Evolutionary conservation across 37 sponge, comb jelly and placozoan genomes (phyloP).

Genomic region (Cladorhizidae sp.): DNA sequence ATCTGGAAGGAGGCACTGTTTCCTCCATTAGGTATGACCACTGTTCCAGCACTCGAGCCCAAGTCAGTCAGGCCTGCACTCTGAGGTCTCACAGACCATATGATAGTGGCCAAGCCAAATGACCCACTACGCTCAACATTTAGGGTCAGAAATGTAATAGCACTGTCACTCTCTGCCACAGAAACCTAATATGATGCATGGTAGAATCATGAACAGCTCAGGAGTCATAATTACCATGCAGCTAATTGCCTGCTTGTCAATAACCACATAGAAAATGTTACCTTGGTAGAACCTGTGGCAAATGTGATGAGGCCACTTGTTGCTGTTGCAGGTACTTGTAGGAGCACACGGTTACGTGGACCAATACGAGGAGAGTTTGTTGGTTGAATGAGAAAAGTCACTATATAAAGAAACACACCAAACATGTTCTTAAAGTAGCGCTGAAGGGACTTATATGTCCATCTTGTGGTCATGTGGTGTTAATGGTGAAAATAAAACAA

Average conservation of each 20-base stretch:
- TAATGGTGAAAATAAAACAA: no score
- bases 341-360: conserved; percentile 21
- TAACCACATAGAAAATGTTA: background rate
- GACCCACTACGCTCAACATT: conserved; percentile 62
- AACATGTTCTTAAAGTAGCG: no score
- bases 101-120: conserved; percentile 70
- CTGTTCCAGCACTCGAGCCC: conserved; percentile 20
- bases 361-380: conserved; percentile 74
- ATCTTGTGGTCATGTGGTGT: no score
- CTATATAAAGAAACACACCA: conserved; percentile 17
- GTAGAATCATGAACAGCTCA: background rate
- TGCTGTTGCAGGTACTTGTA: conserved; percentile 48
- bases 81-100: conserved; percentile 33
- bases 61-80: conserved; percentile 26
- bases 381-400: conserved; percentile 25
- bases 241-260: background rate
- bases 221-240: background rate
- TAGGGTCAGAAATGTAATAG: conserved; percentile 28
- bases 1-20: conserved; percentile 45
- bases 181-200: background rate
- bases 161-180: background rate
- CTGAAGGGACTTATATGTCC: no score
- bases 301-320: conserved; percentile 75
- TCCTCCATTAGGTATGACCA: conserved; percentile 56
- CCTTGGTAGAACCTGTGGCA: conserved; percentile 11